Percentiles rank a stretch among this genome's conserved stretches.
These are phyloP conservation scores for Hyperoplus immaculatus DNA, from an alignment of 2,797 vertebrate species.

Conservation along the genomic window DNA sequence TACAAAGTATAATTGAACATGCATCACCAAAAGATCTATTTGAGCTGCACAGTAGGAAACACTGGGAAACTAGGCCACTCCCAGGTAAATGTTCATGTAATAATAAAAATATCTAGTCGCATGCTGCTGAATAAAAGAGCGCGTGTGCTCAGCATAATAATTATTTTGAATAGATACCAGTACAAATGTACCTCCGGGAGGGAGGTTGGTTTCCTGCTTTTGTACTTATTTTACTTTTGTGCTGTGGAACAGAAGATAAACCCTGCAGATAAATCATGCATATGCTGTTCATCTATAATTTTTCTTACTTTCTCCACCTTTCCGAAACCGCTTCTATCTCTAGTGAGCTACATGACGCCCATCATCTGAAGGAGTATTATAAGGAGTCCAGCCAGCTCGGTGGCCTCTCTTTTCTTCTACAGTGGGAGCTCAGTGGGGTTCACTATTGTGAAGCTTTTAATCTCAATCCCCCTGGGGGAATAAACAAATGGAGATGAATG, in stretches of 20 bases:
- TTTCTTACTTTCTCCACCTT: constrained; percentile 27
- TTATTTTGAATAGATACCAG: constrained; percentile 52
- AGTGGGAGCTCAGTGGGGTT: constrained; percentile 37
- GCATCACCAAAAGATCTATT: constrained; percentile 3
- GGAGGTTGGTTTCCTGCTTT: constrained; percentile 30
- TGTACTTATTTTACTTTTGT: constrained; percentile 31
- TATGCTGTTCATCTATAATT: constrained; percentile 53
- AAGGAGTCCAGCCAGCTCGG: constrained; percentile 18
- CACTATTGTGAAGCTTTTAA: constrained; percentile 69
- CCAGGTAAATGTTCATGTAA: constrained; percentile 33
- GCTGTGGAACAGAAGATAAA: constrained; percentile 35
- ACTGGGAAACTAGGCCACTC: constrained; percentile 29
- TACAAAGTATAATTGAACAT: neutral
- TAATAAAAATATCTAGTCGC: constrained; percentile 37
- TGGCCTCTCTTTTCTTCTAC: constrained; percentile 15
- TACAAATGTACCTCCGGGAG: constrained; percentile 43
- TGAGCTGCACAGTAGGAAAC: constrained; percentile 11
- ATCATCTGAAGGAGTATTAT: constrained; percentile 40
- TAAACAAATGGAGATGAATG: constrained; percentile 76
- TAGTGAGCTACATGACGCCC: constrained; percentile 44
- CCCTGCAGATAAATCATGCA: constrained; percentile 47
- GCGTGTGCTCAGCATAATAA: constrained; percentile 44
- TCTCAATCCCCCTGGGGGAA: constrained; percentile 52
- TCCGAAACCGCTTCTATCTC: constrained; percentile 1
- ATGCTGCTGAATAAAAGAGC: constrained; percentile 18